These are phyloP conservation scores for Caenorhabditis drosophilae DNA, from an alignment of 2,888 invertebrate species.

Conservation along the genomic window DNA sequence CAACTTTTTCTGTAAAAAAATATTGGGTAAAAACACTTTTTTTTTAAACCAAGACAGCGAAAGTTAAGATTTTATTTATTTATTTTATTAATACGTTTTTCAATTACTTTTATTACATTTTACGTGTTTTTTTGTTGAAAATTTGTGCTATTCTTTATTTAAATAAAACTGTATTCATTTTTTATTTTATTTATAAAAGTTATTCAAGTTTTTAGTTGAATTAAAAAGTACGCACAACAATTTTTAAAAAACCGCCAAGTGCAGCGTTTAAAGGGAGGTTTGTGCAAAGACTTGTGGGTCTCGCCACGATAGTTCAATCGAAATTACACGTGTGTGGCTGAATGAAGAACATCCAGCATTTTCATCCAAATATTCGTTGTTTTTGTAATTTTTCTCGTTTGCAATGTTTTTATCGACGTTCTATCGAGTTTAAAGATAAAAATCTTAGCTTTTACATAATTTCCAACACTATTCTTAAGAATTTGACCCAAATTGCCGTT, in stretches of 20 bases:
- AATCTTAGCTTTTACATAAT: not conserved
- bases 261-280: not conserved
- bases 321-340: conserved; percentile 49
- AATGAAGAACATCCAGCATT: conserved; percentile 37
- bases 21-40: too few species aligned
- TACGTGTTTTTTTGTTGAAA: not conserved
- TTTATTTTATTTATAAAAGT: not conserved
- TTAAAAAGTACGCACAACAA: not conserved
- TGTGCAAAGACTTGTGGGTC: conserved; percentile 35
- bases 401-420: not conserved
- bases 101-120: not conserved
- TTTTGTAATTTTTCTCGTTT: conserved; percentile 12
- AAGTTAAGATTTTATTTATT: too few species aligned
- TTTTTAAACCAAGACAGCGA: too few species aligned
- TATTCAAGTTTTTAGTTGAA: not conserved
- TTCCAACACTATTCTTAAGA: not conserved
- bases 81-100: conserved; percentile 3
- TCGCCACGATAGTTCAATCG: conserved; percentile 39
- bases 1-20: conserved; percentile 11
- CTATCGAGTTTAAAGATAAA: not conserved
- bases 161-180: not conserved
- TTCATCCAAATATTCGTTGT: too few species aligned
- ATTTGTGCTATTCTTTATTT: not conserved
- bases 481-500: too few species aligned
- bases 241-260: not conserved